A percentile compares a stretch with the other conserved stretches of the same genome.
These are phyloP conservation scores for Sialis lutaria DNA, from an alignment of 2,888 invertebrate species.

Conservation along the genomic window DNA sequence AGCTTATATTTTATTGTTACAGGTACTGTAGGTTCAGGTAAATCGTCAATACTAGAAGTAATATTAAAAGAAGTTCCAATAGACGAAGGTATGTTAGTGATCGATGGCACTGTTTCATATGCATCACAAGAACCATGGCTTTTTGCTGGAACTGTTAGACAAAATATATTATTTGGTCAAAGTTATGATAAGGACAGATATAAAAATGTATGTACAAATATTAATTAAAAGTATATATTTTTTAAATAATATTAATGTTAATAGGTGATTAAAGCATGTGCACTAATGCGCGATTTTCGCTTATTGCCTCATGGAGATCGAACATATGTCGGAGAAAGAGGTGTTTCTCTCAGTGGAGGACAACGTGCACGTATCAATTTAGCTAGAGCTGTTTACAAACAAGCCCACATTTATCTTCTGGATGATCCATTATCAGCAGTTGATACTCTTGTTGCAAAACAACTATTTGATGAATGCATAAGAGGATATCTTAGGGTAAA, in stretches of 20 bases:
- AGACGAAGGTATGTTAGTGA: slow-evolving; percentile 23
- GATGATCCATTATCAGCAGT: slow-evolving; percentile 70
- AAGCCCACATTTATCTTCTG: slow-evolving; percentile 58
- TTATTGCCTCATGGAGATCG: slow-evolving; percentile 58
- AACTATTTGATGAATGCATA: slow-evolving; percentile 56
- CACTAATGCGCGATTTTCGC: slow-evolving; percentile 48
- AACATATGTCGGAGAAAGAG: slow-evolving; percentile 64
- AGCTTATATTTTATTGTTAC: slow-evolving; percentile 17
- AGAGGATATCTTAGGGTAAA: slow-evolving; percentile 27
- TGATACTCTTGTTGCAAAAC: slow-evolving; percentile 53
- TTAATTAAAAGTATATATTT: too few relatives aligned
- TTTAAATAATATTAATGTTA: too few relatives aligned
- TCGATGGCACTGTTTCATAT: slow-evolving; percentile 34
- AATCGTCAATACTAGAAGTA: slow-evolving; percentile 28
- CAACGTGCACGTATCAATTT: slow-evolving; percentile 67
- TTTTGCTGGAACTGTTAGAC: slow-evolving; percentile 40
- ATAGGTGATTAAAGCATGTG: slow-evolving; percentile 41
- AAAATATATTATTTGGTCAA: slow-evolving; percentile 63
- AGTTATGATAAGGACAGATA: slow-evolving; percentile 35
- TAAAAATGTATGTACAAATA: slow-evolving; percentile 17
- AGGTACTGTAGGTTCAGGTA: slow-evolving; percentile 52
- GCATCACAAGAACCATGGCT: slow-evolving; percentile 47
- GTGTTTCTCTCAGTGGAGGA: slow-evolving; percentile 66
- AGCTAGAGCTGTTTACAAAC: slow-evolving; percentile 54
- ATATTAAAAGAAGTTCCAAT: slow-evolving; percentile 26